Percentiles rank a stretch among this genome's conserved stretches.
Conservation (phyloP, 2,888 invertebrate species). For the Chloroclysta siterata region DNA sequence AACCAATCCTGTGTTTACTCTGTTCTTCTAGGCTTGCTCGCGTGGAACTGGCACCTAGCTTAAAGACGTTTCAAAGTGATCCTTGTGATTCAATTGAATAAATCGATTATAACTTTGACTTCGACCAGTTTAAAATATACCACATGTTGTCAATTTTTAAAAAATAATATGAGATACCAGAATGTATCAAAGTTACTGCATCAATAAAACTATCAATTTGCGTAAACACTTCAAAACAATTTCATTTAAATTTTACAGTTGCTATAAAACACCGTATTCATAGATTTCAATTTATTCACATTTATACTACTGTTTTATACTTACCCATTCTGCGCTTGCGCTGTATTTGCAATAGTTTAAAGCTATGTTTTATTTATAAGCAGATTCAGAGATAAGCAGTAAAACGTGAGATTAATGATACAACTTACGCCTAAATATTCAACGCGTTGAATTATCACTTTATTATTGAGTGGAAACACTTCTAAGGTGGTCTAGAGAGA, state of each 20-base stretch:
- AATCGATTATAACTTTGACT: too few relatives aligned
- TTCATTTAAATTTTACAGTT: conserved; percentile 20
- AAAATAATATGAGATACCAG: too few relatives aligned
- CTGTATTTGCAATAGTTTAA: conserved; percentile 23
- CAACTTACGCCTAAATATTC: conserved; percentile 19
- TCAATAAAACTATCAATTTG: conserved; percentile 16
- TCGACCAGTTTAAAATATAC: too few relatives aligned
- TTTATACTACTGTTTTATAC: conserved; percentile 29
- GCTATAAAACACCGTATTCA: conserved; percentile 21
- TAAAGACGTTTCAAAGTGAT: too few relatives aligned
- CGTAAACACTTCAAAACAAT: conserved; percentile 19
- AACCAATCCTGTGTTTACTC: too few relatives aligned
- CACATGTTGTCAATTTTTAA: too few relatives aligned
- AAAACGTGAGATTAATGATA: conserved; percentile 25
- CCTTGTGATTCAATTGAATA: too few relatives aligned
- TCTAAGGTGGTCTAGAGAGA: conserved; percentile 14
- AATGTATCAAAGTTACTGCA: background rate
- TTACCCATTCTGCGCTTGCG: background rate
- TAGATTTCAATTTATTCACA: conserved; percentile 26
- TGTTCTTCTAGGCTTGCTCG: too few relatives aligned
- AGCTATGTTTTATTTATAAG: conserved; percentile 24
- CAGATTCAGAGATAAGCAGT: conserved; percentile 22
- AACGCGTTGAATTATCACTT: conserved; percentile 17
- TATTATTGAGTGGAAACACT: conserved; percentile 15
- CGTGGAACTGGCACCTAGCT: too few relatives aligned